Percentiles rank a stretch among this genome's conserved stretches.
phyloP scores from a whole-genome alignment of 2,888 invertebrate genomes.

The Lasioglossum pauxillum region DNA sequence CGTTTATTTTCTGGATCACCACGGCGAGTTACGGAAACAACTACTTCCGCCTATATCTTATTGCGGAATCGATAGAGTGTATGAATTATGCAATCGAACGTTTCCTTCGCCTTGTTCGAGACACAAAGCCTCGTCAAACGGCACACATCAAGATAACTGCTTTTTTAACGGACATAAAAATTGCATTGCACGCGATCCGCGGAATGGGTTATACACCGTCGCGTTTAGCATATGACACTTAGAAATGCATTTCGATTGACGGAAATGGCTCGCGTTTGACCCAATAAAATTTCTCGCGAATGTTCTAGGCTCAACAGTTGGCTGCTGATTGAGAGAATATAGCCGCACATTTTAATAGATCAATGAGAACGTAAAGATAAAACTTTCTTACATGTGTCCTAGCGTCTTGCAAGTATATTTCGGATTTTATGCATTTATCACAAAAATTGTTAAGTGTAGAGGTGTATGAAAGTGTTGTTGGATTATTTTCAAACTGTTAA shows the following conservation, averaged over 20 bases:
- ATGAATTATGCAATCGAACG: conserved; percentile 63
- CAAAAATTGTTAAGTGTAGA: not conserved
- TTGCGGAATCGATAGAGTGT: conserved; percentile 51
- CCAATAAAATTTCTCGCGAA: not conserved
- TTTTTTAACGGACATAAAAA: conserved; percentile 40
- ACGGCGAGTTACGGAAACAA: conserved; percentile 39
- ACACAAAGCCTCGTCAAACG: conserved; percentile 22
- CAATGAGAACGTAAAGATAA: not conserved
- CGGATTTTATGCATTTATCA: not conserved
- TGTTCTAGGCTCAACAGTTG: not conserved
- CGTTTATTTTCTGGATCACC: not conserved
- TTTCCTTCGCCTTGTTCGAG: conserved; percentile 43
- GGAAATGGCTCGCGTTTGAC: not conserved
- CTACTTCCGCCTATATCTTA: conserved; percentile 27
- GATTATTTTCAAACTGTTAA: not conserved
- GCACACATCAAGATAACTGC: conserved; percentile 33
- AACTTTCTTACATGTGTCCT: not conserved
- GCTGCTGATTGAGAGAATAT: not conserved
- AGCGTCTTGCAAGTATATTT: not conserved
- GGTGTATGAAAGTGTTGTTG: not conserved
- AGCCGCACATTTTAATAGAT: not conserved
- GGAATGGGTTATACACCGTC: not conserved
- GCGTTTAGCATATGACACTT: not conserved
- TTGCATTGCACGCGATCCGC: conserved; percentile 42
- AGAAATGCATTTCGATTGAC: conserved; percentile 1